These are phyloP conservation scores for Pocillopora meandrina DNA, from an alignment of 92 coral and sea anemone genomes.

Conservation along the genomic window DNA sequence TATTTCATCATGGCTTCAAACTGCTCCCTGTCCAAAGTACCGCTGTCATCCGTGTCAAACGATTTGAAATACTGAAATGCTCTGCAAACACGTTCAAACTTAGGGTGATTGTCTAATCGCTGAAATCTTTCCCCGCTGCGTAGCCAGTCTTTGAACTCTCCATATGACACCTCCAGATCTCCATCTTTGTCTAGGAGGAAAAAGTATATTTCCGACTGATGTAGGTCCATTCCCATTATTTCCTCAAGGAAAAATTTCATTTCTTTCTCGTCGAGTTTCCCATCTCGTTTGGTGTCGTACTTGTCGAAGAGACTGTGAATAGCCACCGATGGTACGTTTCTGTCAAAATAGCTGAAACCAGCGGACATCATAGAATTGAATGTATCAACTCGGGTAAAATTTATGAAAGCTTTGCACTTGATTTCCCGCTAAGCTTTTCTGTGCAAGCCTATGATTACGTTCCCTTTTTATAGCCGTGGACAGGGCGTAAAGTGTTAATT, in stretches of 20 bases:
- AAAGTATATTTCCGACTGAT: slow-evolving; percentile 57
- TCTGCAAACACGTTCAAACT: slow-evolving; percentile 50
- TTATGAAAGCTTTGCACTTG: not conserved
- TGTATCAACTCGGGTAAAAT: no score
- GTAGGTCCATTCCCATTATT: slow-evolving; percentile 58
- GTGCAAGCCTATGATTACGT: not conserved
- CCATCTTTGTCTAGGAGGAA: slow-evolving; percentile 71
- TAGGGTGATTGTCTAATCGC: slow-evolving; percentile 38
- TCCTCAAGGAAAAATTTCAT: slow-evolving; percentile 54
- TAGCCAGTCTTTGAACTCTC: slow-evolving; percentile 66
- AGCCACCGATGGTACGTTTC: slow-evolving; percentile 51
- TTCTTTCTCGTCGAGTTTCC: slow-evolving; percentile 55
- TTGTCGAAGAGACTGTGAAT: slow-evolving; percentile 69
- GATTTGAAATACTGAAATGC: slow-evolving; percentile 67
- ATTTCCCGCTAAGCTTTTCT: not conserved
- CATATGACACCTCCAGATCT: slow-evolving; percentile 53
- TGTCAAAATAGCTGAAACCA: slow-evolving; percentile 63
- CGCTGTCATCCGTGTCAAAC: slow-evolving; percentile 66
- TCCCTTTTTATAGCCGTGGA: slow-evolving; percentile 11
- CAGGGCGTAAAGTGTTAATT: not conserved
- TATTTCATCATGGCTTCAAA: slow-evolving; percentile 57
- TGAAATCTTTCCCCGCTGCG: slow-evolving; percentile 63
- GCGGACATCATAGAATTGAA: not conserved
- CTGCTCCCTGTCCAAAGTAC: slow-evolving; percentile 66
- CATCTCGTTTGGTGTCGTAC: slow-evolving; percentile 62